Evolutionary conservation across 2,113 vertebrate genomes (phyloP).

Genomic region (Phyllopteryx taeniolatus): DNA sequence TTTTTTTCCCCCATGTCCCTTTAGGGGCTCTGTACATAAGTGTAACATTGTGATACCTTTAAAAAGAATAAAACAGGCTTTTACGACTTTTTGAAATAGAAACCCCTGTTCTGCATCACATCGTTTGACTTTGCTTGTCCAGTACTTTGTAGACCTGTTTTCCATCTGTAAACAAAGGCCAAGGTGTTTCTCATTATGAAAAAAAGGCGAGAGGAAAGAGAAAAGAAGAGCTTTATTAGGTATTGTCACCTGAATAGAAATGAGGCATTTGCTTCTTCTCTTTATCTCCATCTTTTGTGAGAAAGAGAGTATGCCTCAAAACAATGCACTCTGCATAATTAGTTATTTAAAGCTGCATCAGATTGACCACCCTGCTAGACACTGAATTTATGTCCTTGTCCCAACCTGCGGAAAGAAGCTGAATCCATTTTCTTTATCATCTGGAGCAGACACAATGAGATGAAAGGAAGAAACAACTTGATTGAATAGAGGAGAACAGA

Average conservation of each 20-base stretch:
- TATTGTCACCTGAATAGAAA: constrained; percentile 10
- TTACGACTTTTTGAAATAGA: neutral
- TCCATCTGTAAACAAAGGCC: neutral
- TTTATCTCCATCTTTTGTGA: constrained; percentile 5
- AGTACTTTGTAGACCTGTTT: neutral
- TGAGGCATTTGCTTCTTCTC: neutral
- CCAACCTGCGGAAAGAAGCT: constrained; percentile 29
- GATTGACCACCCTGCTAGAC: constrained; percentile 16
- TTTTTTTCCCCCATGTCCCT: no score
- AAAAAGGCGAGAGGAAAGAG: neutral
- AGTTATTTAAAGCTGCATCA: constrained; percentile 34
- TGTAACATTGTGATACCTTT: neutral
- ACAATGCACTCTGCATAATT: constrained; percentile 29
- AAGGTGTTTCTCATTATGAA: neutral
- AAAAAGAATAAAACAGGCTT: neutral
- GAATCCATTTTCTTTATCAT: constrained; percentile 52
- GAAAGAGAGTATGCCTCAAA: constrained; percentile 4
- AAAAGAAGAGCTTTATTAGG: neutral
- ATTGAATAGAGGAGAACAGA: constrained; percentile 25
- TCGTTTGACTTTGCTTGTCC: neutral
- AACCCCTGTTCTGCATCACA: neutral
- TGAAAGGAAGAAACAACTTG: constrained; percentile 30
- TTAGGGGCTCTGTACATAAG: no score
- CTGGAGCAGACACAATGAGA: constrained; percentile 46
- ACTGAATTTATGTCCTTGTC: constrained; percentile 30